Evolutionary conservation across 2,797 vertebrate genomes (phyloP), one percentile per base, ranked within the genome.

Genomic region (Malacoctenus gilli): DNA sequence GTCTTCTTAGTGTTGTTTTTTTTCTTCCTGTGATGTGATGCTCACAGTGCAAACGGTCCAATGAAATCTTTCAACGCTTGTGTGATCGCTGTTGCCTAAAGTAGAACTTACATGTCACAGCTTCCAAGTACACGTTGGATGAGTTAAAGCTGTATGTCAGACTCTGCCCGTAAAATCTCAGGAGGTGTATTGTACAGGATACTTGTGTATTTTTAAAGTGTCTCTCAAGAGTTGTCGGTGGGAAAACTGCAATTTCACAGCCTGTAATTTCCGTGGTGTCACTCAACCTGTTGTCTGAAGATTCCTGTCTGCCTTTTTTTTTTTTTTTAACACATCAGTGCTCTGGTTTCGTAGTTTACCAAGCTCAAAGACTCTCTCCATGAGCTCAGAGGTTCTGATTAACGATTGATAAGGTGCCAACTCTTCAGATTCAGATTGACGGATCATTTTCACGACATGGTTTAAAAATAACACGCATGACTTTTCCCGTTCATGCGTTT

Each of bases 341-440:
- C 38, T 32, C 31, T 52, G 22, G 9, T 59, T 66, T 55, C 32
- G 21, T 18, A 32, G 43, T 60, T 44, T 22, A 59, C 51, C 9
- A 32, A 30, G 20, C n/a, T 31, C 21, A 37, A 48, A 52, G 12
- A 64, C 39, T 12, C 48, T 18, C 30, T 12, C 12, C n/a, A 53
- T 31, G 35, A 44, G 22, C 34, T 34, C 42, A 30, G 22, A 14
- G 5, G n/a, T 43, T 66, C 72, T 30, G 63, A 62, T 74, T 25
- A 59, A 1, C 15, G 20, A 58, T 40, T 54, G 61, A 23, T 59
- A 38, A 54, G 34, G 59, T 15, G 38, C 44, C 30, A 20, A 58
- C 74, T 54, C 34, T 43, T 8, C 1, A 47, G 22, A 71, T 68
- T 39, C 41, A 47, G 51, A 8, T 23, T 62, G 43, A 70, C 61